These are phyloP conservation scores for Stomatorhinus ivindoensis DNA, from an alignment of 2,113 vertebrate genomes.

Conservation along the genomic window DNA sequence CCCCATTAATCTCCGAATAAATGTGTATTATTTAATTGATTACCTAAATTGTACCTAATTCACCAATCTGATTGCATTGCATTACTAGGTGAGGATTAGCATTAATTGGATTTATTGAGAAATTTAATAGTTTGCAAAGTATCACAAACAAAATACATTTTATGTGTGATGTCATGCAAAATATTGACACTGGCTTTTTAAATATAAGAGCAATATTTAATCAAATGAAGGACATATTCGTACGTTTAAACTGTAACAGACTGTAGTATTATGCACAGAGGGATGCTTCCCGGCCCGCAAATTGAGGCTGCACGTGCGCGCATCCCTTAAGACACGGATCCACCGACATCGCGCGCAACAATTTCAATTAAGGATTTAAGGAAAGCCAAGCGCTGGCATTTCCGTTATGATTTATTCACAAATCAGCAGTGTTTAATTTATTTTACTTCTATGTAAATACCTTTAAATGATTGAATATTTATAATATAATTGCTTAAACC, in stretches of 20 bases:
- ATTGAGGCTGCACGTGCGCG: not conserved
- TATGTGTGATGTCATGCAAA: not conserved
- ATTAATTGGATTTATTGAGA: not conserved
- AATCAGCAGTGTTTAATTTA: not conserved
- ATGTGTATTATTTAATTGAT: not conserved
- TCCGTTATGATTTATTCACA: not conserved
- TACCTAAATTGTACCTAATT: not conserved
- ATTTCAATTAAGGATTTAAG: not conserved
- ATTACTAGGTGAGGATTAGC: not conserved
- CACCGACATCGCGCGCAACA: not conserved
- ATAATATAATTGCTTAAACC: not conserved
- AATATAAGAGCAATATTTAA: not conserved
- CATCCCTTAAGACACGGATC: not conserved
- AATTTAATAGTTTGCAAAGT: not conserved
- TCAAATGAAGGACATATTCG: not conserved
- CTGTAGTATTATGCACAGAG: not conserved
- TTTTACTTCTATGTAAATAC: not conserved
- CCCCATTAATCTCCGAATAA: not conserved
- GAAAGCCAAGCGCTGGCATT: not conserved
- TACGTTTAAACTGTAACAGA: not conserved
- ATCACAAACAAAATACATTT: not conserved
- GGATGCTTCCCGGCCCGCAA: not conserved
- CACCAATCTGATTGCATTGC: not conserved
- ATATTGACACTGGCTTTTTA: not conserved
- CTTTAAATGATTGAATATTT: not conserved